A percentile compares a stretch with the other conserved stretches of the same genome.
Evolutionary conservation across 1,140 invertebrate species (phyloP).

Genomic region (Meteorus sp.): DNA sequence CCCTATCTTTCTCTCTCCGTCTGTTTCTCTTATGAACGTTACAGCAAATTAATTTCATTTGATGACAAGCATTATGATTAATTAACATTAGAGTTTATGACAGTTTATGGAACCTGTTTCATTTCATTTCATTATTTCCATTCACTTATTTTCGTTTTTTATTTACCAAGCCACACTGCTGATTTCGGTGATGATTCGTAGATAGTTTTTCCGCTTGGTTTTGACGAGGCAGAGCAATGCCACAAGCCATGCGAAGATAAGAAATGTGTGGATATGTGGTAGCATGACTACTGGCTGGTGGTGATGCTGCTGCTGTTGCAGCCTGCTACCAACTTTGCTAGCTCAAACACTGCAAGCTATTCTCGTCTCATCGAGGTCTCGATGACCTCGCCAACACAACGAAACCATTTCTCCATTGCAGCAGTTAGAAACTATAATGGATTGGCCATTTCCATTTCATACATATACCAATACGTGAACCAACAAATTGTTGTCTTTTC

Average conservation of each 20-base stretch:
- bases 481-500: too few relatives aligned
- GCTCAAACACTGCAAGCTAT: conserved; percentile 20
- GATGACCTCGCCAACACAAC: conserved; percentile 29
- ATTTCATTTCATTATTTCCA: background rate
- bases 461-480: too few relatives aligned
- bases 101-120: too few relatives aligned
- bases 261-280: conserved; percentile 20
- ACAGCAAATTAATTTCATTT: too few relatives aligned
- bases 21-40: too few relatives aligned
- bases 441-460: background rate
- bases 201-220: background rate
- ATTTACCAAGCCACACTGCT: conserved; percentile 6
- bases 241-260: conserved; percentile 16
- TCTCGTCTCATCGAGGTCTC: conserved; percentile 31
- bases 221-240: conserved; percentile 8
- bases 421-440: too few relatives aligned
- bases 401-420: conserved; percentile 17
- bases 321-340: conserved; percentile 14
- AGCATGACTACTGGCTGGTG: conserved; percentile 23
- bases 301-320: too few relatives aligned
- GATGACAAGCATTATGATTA: too few relatives aligned
- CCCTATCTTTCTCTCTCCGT: background rate
- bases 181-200: background rate
- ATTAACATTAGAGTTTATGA: too few relatives aligned
- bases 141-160: background rate